Evolutionary conservation across 2,888 invertebrate species (phyloP), one percentile per base, ranked within the genome.

Genomic region (Hypolimnas misippus): DNA sequence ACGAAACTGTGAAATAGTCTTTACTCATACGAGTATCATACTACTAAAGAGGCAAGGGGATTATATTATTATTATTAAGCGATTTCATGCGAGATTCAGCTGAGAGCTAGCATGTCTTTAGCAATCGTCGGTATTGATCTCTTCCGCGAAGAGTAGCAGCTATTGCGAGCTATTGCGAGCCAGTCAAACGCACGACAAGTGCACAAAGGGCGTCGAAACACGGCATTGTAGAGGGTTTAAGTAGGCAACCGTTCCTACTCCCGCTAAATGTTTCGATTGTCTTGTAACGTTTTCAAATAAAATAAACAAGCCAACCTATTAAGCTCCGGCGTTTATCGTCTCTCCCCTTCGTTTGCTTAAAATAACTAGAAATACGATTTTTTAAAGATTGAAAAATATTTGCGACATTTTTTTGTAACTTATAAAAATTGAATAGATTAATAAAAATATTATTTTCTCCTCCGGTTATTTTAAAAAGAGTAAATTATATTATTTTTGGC

Each of bases 131-230:
- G 73, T 76, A 74, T 74, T 66, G 73, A 87, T 86, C 86, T 79
- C 73, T 86, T 86, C 84, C 86, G 83, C 78, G 81, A 86, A 82
- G 81, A 84, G 78, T 73, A 69, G 75, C 77, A 76, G 76, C 73
- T 66, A 79, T 78, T 76, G 77, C 75, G 76, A 75, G 76, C 73
- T 67, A 79, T 78, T 76, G 77, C 76, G 76, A 82, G 78, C 82
- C 79, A 86, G 83, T 82, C 81, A 83, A 81, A 83, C 78, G 76
- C 82, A 83, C 81, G 83, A 84, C 83, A 83, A 82, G 83, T 83
- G 81, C 79, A 86, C 79, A 86, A 83, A 84, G 80, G 82, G 77
- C 77, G 76, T 76, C 76, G 76, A 72, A 74, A 80, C 79, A 81
- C 79, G 78, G 78, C 75, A 81, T 82, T 84, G 77, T 84, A 81